Percentiles rank a stretch among this genome's conserved stretches.
These are phyloP conservation scores for Poecilia gillii DNA, from an alignment of 2,797 vertebrate species.

Conservation along the genomic window DNA sequence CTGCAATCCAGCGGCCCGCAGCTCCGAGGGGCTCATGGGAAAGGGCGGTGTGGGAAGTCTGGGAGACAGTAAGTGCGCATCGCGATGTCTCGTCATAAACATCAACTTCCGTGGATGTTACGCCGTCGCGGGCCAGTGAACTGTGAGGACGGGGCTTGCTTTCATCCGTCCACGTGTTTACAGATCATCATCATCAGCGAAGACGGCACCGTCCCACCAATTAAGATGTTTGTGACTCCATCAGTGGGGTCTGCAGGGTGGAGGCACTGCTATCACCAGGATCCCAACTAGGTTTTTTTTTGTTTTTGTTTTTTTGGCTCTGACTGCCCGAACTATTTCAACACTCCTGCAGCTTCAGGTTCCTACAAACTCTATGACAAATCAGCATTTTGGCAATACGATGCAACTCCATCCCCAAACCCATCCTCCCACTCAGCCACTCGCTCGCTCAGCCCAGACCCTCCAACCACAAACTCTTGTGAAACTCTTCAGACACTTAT, in stretches of 20 bases:
- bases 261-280: constrained; percentile 61
- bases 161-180: constrained; percentile 28
- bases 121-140: constrained; percentile 57
- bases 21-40: constrained; percentile 76
- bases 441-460: constrained; percentile 53
- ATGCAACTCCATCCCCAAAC: constrained; percentile 38
- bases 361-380: constrained; percentile 48
- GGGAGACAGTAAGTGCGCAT: constrained; percentile 73
- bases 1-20: constrained; percentile 76
- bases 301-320: constrained; percentile 10
- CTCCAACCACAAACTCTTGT: constrained; percentile 74
- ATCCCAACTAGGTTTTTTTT: constrained; percentile 35
- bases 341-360: constrained; percentile 42
- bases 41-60: constrained; percentile 77
- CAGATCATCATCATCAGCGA: constrained; percentile 26
- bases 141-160: constrained; percentile 69
- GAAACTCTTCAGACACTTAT: constrained; percentile 75
- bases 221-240: constrained; percentile 63
- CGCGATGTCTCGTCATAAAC: constrained; percentile 75
- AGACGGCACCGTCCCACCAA: constrained; percentile 48
- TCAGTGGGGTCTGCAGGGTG: constrained; percentile 45
- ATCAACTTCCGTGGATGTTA: constrained; percentile 73
- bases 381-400: constrained; percentile 54
- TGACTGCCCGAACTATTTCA: constrained; percentile 29
- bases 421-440: constrained; percentile 43